Evolutionary conservation across 2,113 vertebrate species (phyloP), one percentile per base, ranked within the genome.

Genomic region (Atractosteus spatula): DNA sequence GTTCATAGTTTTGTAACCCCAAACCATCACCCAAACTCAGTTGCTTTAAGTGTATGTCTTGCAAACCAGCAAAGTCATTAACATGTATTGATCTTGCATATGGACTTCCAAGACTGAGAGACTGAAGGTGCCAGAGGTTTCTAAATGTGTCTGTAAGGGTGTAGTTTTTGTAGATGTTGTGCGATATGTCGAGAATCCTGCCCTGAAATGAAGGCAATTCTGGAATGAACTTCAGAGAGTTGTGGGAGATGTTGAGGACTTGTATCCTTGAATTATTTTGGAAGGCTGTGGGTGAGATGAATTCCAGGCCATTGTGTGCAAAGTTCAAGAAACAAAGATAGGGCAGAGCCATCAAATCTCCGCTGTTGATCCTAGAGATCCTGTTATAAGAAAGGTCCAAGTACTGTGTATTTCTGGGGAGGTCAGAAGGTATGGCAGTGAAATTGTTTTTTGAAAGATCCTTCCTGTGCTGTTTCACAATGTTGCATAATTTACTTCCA

Each of bases 311-410:
- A 54, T 85, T 87, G 55, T 82, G 51, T 62, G 84, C 75, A n/a
- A 75, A 69, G 62, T 85, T 84, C 47, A 89, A 76, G 41, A 74
- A 81, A 63, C 87, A 89, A 41, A 89, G 81, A 10, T 66, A 47
- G 43, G 68, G 71, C 0, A 89, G 71, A 47, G 54, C 17, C 3
- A 51, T 72, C 62, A 90, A 71, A 0, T 77, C 71, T 0, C 8
- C 13, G 13, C 7, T 68, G 2, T 63, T 16, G 54, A 89, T 70
- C 1, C 45, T 67, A 11, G 4, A 70, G 59, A 90, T 84, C 41
- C 71, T 75, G 74, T 88, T 90, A 66, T 83, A 3, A 10, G 88
- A 90, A 44, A 88, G 17, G 43, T 90, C 85, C 71, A 90, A 14
- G 69, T 81, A 85, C 57, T 84, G 75, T 0, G 75, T 85, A 73